Percentiles rank a stretch among this genome's conserved stretches.
These are phyloP conservation scores for Zonotrichia leucophrys DNA, from an alignment of 2,113 vertebrate species.

Conservation along the genomic window DNA sequence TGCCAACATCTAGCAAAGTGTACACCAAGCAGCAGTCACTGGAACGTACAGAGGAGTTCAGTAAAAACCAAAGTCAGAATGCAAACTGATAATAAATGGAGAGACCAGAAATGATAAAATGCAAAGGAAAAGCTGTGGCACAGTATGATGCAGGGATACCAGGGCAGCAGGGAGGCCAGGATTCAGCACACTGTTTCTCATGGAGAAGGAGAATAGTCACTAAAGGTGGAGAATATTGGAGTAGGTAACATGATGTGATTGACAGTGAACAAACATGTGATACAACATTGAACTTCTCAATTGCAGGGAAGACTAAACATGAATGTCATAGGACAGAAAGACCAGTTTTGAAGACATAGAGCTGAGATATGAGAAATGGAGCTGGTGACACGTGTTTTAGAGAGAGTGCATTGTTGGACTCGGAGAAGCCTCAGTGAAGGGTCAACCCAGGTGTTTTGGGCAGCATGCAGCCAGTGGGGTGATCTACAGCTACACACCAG, in stretches of 20 bases:
- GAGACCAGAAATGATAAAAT: background rate
- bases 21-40: background rate
- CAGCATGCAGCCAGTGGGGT: background rate
- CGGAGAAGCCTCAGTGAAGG: background rate
- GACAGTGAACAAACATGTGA: constrained; percentile 27
- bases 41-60: background rate
- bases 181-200: background rate
- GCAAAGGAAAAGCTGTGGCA: background rate
- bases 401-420: background rate
- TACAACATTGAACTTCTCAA: background rate
- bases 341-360: background rate
- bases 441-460: background rate
- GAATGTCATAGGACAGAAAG: background rate
- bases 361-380: background rate
- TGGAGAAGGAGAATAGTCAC: background rate
- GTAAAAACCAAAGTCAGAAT: background rate
- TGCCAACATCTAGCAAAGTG: background rate
- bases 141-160: fast-evolving
- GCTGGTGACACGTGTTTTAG: background rate
- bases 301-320: background rate
- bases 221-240: background rate
- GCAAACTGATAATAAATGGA: background rate
- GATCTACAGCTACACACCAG: background rate
- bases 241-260: constrained; percentile 5
- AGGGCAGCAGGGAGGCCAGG: background rate